phyloP scores from a whole-genome alignment of 2,797 vertebrate species.

The Pygocentrus nattereri region DNA sequence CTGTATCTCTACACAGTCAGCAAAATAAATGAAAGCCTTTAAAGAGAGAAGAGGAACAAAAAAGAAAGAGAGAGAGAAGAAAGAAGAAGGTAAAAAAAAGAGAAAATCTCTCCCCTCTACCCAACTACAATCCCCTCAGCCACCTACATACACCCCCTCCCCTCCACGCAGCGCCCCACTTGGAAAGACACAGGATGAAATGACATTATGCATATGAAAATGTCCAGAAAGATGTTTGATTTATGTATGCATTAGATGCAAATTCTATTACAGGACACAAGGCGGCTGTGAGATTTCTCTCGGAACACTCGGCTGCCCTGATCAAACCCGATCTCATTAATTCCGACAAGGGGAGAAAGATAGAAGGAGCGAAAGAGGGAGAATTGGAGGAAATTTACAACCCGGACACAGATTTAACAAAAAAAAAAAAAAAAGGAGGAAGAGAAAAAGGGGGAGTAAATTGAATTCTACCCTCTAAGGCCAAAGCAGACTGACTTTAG shows the following conservation, averaged over 20 bases:
- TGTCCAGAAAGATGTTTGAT: slow-evolving; percentile 99
- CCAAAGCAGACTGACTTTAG: slow-evolving; percentile 52
- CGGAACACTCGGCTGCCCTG: slow-evolving; percentile 99
- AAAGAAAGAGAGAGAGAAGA: slow-evolving; percentile 16
- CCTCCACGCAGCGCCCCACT: slow-evolving; percentile 80
- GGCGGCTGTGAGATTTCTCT: slow-evolving; percentile 98
- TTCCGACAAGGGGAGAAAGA: slow-evolving; percentile 99
- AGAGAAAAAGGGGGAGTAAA: slow-evolving; percentile 78
- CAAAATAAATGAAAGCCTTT: slow-evolving; percentile 96
- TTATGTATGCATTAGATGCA: slow-evolving; percentile 99
- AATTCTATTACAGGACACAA: slow-evolving; percentile 99
- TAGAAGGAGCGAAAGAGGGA: slow-evolving; percentile 79
- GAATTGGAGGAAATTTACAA: slow-evolving; percentile 99
- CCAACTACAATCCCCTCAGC: slow-evolving; percentile 70
- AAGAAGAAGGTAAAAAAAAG: not conserved
- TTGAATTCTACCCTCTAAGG: slow-evolving; percentile 80
- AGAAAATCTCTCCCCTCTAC: slow-evolving; percentile 76
- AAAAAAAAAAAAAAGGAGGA: slow-evolving; percentile 61
- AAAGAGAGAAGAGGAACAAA: slow-evolving; percentile 69
- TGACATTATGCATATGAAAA: slow-evolving; percentile 99
- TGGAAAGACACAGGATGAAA: slow-evolving; percentile 97
- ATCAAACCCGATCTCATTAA: slow-evolving; percentile 99
- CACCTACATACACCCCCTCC: slow-evolving; percentile 72
- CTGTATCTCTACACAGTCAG: slow-evolving; percentile 83
- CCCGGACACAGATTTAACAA: slow-evolving; percentile 88